A percentile compares a stretch with the other conserved stretches of the same genome.
phyloP scores from a whole-genome alignment of 2,797 vertebrate genomes.

The Girardinus metallicus region DNA sequence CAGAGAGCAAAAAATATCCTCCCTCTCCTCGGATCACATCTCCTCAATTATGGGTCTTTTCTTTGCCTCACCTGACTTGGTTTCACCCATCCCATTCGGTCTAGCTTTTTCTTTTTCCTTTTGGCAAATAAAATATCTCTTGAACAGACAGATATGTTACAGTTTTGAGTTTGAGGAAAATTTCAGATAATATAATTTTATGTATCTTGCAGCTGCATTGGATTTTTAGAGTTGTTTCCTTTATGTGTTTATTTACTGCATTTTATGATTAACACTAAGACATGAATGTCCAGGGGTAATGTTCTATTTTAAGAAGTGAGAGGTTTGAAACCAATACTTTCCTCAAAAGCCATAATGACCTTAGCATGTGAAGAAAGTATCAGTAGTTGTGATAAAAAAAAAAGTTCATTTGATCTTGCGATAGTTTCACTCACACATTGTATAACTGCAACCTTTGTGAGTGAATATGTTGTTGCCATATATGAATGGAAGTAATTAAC shows the following conservation, averaged over 20 bases:
- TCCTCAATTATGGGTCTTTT: slow-evolving; percentile 43
- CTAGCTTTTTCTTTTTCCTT: not conserved
- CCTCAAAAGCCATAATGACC: not conserved
- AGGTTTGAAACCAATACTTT: not conserved
- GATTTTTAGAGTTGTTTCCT: not conserved
- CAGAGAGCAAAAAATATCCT: slow-evolving; percentile 41
- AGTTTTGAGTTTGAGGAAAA: not conserved
- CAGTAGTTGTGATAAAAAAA: not conserved
- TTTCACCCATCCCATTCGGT: not conserved
- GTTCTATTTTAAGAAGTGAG: not conserved
- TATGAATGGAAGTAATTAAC: not conserved
- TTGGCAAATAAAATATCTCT: not conserved
- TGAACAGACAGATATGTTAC: not conserved
- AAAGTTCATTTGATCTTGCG: not conserved
- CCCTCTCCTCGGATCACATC: slow-evolving; percentile 37
- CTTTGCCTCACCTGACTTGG: slow-evolving; percentile 6
- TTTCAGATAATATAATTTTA: not conserved
- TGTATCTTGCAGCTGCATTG: not conserved
- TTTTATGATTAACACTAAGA: not conserved
- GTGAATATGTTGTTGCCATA: not conserved
- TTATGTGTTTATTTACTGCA: not conserved
- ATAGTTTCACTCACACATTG: not conserved
- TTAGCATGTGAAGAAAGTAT: not conserved
- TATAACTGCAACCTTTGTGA: not conserved
- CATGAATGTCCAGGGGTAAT: not conserved